Evolutionary conservation across 2,797 vertebrate species (phyloP).

Genomic region (Petrocephalus schoutedeni): DNA sequence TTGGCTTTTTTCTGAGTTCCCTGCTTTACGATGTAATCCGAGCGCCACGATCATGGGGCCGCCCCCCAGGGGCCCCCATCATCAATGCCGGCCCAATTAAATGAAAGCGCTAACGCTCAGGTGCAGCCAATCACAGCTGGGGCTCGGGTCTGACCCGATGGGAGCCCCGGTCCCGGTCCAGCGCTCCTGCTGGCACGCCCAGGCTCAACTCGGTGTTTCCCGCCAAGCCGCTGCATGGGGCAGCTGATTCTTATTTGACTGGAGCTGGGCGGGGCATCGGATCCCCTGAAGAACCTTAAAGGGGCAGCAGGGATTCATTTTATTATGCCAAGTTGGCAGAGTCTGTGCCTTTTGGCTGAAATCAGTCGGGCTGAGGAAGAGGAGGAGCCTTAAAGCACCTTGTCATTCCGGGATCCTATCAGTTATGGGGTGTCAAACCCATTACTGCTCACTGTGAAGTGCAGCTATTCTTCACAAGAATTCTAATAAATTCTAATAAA

Average conservation of each 20-base stretch:
- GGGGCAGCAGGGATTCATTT: neutral
- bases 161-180: neutral
- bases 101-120: neutral
- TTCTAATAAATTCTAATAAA: neutral
- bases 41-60: neutral
- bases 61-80: neutral
- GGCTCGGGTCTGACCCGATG: neutral
- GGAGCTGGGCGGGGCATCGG: neutral
- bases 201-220: neutral
- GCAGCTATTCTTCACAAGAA: neutral
- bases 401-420: neutral
- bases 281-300: neutral
- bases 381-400: neutral
- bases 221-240: neutral
- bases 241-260: neutral
- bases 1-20: neutral
- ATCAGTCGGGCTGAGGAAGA: neutral
- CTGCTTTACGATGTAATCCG: neutral
- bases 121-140: neutral
- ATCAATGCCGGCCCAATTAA: neutral
- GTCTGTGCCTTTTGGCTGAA: neutral
- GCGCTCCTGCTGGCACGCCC: neutral
- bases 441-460: neutral
- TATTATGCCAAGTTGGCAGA: neutral
- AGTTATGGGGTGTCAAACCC: neutral